phyloP scores from a whole-genome alignment of 2,797 vertebrate species.

The Spinus pinus region DNA sequence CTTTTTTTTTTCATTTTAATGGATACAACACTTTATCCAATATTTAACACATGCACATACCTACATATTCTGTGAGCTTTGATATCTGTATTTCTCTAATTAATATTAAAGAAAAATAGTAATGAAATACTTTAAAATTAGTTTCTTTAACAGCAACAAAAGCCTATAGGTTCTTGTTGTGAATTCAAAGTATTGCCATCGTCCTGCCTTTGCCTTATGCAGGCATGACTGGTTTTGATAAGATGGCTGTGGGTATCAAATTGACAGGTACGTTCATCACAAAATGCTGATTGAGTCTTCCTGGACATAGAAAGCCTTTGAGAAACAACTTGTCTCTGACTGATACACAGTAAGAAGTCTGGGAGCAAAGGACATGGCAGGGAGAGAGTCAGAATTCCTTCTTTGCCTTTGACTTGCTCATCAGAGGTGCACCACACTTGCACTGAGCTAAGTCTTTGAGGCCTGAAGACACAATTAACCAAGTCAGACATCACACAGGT shows the following conservation, averaged over 20 bases:
- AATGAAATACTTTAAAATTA: neutral
- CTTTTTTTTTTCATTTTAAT: neutral
- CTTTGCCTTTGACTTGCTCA: neutral
- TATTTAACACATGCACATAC: neutral
- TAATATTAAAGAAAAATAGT: neutral
- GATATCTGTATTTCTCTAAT: neutral
- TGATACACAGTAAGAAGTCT: neutral
- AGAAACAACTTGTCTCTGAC: neutral
- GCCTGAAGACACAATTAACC: neutral
- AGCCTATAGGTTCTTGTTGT: neutral
- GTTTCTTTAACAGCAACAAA: neutral
- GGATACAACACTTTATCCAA: neutral
- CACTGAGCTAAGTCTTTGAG: neutral
- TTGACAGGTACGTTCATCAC: neutral
- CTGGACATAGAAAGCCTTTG: neutral
- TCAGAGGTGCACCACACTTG: neutral
- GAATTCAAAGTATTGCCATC: neutral
- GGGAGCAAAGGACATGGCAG: neutral
- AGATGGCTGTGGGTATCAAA: neutral
- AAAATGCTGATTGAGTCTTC: neutral
- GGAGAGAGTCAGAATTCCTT: neutral
- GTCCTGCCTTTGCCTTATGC: neutral
- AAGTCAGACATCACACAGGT: neutral
- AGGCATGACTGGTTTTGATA: neutral
- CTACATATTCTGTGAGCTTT: neutral